Conservation (phyloP, 2,888 invertebrate species). For the Stomorhina lunata region DNA sequence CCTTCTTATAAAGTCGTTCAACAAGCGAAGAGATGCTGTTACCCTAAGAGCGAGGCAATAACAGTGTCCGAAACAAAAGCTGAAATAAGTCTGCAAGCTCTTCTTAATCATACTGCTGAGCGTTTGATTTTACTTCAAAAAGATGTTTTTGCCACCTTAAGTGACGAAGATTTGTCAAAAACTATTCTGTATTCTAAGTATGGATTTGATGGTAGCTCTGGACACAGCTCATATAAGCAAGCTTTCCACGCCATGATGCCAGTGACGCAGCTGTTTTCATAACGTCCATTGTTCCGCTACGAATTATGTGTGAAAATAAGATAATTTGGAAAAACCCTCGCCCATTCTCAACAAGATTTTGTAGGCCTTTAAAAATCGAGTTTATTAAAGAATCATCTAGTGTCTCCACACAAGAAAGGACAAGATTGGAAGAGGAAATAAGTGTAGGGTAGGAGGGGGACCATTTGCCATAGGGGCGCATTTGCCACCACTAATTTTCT, state of each 20-base stretch:
- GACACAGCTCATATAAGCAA: slow-evolving; percentile 9
- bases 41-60: slow-evolving; percentile 65
- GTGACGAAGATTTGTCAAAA: slow-evolving; percentile 39
- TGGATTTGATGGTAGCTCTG: slow-evolving; percentile 27
- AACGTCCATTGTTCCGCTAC: background rate
- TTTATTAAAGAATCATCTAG: background rate
- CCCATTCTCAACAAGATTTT: slow-evolving; percentile 35
- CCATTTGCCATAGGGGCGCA: too few relatives aligned
- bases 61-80: slow-evolving; percentile 61
- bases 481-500: too few relatives aligned
- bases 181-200: slow-evolving; percentile 34
- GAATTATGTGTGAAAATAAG: background rate
- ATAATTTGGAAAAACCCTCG: slow-evolving; percentile 40
- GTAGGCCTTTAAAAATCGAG: background rate
- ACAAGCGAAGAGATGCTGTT: slow-evolving; percentile 67
- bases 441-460: too few relatives aligned
- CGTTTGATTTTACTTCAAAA: slow-evolving; percentile 60
- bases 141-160: slow-evolving; percentile 42
- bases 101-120: slow-evolving; percentile 65
- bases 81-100: slow-evolving; percentile 65
- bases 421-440: background rate
- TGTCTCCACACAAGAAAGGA: background rate
- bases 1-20: slow-evolving; percentile 69
- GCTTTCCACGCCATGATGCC: background rate
- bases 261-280: background rate